These are phyloP conservation scores for Pristionchus japonicus DNA, from an alignment of 2,888 invertebrate species.

Conservation along the genomic window DNA sequence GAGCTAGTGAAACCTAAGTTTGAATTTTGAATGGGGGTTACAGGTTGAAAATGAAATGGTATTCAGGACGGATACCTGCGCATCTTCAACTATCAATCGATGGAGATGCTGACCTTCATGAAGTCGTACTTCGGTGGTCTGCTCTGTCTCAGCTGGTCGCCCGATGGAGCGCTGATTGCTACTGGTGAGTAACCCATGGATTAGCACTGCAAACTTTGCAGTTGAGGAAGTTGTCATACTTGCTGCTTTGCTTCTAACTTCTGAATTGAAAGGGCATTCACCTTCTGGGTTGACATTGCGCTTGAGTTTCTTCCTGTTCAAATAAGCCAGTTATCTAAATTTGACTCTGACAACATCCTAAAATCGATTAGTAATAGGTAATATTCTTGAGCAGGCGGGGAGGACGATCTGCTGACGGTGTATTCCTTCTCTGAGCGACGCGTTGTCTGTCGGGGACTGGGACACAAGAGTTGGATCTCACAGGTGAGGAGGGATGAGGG, in stretches of 20 bases:
- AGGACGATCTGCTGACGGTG: conserved; percentile 97
- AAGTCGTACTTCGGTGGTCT: conserved; percentile 96
- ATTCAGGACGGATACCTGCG: conserved; percentile 86
- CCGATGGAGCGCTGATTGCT: conserved; percentile 90
- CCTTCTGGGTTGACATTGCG: too few species aligned
- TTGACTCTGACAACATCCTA: too few species aligned
- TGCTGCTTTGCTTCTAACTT: too few species aligned
- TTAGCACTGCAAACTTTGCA: too few species aligned
- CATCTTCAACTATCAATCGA: conserved; percentile 95
- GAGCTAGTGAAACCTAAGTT: neutral
- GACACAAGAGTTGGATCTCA: conserved; percentile 97
- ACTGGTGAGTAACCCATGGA: conserved; percentile 81
- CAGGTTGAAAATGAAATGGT: too few species aligned
- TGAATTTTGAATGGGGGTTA: neutral
- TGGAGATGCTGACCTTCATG: conserved; percentile 90
- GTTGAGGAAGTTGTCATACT: too few species aligned
- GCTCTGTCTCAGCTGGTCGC: conserved; percentile 97
- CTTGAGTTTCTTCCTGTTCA: neutral
- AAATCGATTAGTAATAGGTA: neutral
- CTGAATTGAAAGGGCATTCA: too few species aligned
- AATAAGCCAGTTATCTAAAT: neutral
- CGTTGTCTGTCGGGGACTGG: conserved; percentile 92
- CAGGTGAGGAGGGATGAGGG: conserved; percentile 89
- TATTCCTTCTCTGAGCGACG: conserved; percentile 89
- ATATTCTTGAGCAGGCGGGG: conserved; percentile 80